phyloP scores from a whole-genome alignment of 2,888 invertebrate genomes.

The Linnaemya vulpina region DNA sequence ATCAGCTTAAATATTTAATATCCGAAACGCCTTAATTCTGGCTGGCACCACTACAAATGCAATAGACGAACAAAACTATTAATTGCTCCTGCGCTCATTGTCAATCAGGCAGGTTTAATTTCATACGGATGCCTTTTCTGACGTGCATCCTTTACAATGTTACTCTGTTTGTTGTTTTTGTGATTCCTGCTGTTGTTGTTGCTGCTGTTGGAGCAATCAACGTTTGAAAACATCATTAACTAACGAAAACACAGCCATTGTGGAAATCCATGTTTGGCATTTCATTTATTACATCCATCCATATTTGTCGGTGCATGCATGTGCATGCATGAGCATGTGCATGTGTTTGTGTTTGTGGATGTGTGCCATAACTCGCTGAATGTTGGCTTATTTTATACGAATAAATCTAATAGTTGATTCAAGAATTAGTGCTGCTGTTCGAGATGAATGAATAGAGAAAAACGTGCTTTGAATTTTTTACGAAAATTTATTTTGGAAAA shows the following conservation, averaged over 20 bases:
- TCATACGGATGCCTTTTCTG: not conserved
- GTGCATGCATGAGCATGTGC: too few relatives aligned
- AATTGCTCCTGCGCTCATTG: constrained; percentile 18
- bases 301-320: not conserved
- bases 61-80: not conserved
- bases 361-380: constrained; percentile 18
- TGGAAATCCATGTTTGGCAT: constrained; percentile 49
- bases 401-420: constrained; percentile 34
- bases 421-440: constrained; percentile 40
- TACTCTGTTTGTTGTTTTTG: not conserved
- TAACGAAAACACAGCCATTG: constrained; percentile 51
- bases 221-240: constrained; percentile 57
- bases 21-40: not conserved
- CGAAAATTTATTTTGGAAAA: constrained; percentile 1
- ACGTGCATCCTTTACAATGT: not conserved
- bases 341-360: not conserved
- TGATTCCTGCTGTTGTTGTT: constrained; percentile 1
- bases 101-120: constrained; percentile 22
- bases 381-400: constrained; percentile 22
- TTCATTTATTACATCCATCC: constrained; percentile 32
- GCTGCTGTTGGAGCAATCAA: constrained; percentile 53
- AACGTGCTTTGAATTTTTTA: constrained; percentile 62
- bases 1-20: too few relatives aligned
- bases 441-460: constrained; percentile 50
- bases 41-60: not conserved